Evolutionary conservation across 2,797 vertebrate species (phyloP), one percentile per base, ranked within the genome.

Genomic region (Coregonus ussuriensis): DNA sequence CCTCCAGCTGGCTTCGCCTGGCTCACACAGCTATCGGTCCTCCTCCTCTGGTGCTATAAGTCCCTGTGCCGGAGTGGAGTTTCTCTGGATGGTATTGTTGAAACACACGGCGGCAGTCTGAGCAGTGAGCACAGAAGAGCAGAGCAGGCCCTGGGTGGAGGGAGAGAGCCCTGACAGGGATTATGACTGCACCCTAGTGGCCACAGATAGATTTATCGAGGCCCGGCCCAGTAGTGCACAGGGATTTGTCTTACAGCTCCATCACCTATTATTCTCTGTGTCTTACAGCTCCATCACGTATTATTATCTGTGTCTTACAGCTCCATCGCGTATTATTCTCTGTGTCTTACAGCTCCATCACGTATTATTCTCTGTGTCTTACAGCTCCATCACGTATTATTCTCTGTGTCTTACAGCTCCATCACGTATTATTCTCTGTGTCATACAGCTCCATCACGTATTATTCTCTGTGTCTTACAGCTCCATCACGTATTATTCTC

Each of bases 151-250:
- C 73, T 59, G 41, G 74, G 74, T 53, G 63, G 52, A 71, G 21
- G 29, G 77, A 1, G 87, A 79, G 77, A 79, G 81, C 72, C 73
- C 81, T 0, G 70, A 82, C 84, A 85, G 1, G 83, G 88, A 88
- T 91, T 88, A 89, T 86, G 86, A 87, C 85, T 87, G 90, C 89
- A 87, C 91, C 89, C 90, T 87, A 75, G 87, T 91, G 92, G 90
- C 82, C 83, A 79, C 70, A 74, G 78, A 80, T 66, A 33, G 70
- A 86, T 88, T 89, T 90, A 88, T 82, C 31, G 73, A 69, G 81
- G 74, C 78, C 73, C 84, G 77, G 84, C 85, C 74, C 66, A 83
- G 37, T 31, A 47, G 56, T 83, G 88, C 88, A 87, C 79, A 82
- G 79, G 71, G 88, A 84, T 86, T 86, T 84, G 82, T 79, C 78